Evolutionary conservation across 2,113 vertebrate species (phyloP).

Genomic region (Riparia riparia): DNA sequence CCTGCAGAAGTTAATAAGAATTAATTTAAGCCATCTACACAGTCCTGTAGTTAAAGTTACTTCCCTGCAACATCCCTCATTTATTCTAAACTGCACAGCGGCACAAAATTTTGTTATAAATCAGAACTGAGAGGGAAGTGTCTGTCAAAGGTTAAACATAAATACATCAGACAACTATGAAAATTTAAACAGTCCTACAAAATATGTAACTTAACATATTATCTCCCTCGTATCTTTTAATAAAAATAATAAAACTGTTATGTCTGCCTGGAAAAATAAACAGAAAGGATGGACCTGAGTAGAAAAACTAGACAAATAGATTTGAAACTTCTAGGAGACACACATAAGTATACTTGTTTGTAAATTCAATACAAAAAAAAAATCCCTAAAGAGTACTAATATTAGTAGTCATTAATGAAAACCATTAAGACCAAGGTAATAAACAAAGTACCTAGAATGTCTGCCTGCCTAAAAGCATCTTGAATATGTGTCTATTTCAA

Average conservation of each 20-base stretch:
- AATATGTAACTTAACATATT: neutral
- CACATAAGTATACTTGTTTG: neutral
- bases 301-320: neutral
- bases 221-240: neutral
- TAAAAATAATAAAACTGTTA: neutral
- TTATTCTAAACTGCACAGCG: neutral
- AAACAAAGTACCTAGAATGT: neutral
- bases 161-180: neutral
- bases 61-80: neutral
- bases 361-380: neutral
- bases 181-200: constrained; percentile 7
- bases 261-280: neutral
- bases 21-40: constrained; percentile 19
- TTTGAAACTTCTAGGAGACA: neutral
- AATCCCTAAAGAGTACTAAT: neutral
- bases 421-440: neutral
- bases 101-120: neutral
- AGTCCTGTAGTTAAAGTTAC: neutral
- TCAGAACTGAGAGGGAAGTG: neutral
- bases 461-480: neutral
- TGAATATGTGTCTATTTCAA: neutral
- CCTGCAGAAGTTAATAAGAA: constrained; percentile 77
- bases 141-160: neutral
- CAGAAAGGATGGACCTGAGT: neutral
- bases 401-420: neutral